Conservation (phyloP, 2,888 invertebrate genomes). For the Napeogenes sylphis region DNA sequence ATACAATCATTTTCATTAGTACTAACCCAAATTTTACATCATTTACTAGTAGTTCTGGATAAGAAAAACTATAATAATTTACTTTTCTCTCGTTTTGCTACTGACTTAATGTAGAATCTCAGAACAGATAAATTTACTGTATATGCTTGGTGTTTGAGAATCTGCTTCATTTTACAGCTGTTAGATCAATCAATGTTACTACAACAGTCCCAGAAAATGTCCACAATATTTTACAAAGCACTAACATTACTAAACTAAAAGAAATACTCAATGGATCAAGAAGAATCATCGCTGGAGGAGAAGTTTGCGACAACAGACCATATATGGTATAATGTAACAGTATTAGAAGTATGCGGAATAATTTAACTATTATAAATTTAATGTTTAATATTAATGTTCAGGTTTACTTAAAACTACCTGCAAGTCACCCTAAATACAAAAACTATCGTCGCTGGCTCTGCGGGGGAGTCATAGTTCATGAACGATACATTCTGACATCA, state of each 20-base stretch:
- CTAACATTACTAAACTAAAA: conserved; percentile 42
- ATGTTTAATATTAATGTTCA: conserved; percentile 22
- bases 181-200: conserved; percentile 38
- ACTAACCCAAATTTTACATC: no score
- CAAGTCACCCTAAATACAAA: conserved; percentile 47
- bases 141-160: no score
- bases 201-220: conserved; percentile 46
- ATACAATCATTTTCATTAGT: no score
- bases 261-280: conserved; percentile 46
- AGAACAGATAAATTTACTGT: no score
- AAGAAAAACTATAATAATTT: no score
- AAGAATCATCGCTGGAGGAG: conserved; percentile 50
- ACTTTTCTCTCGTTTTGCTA: no score
- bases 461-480: conserved; percentile 60
- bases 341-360: no score
- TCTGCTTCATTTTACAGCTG: conserved; percentile 36
- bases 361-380: not conserved
- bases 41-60: no score
- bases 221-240: conserved; percentile 39
- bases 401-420: conserved; percentile 57
- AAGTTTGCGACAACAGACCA: conserved; percentile 44
- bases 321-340: conserved; percentile 50
- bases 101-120: no score
- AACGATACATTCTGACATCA: conserved; percentile 61
- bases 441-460: conserved; percentile 58